Evolutionary conservation across 2,113 vertebrate species (phyloP), one percentile per base, ranked within the genome.

Genomic region (Himantopus leucocephalus): DNA sequence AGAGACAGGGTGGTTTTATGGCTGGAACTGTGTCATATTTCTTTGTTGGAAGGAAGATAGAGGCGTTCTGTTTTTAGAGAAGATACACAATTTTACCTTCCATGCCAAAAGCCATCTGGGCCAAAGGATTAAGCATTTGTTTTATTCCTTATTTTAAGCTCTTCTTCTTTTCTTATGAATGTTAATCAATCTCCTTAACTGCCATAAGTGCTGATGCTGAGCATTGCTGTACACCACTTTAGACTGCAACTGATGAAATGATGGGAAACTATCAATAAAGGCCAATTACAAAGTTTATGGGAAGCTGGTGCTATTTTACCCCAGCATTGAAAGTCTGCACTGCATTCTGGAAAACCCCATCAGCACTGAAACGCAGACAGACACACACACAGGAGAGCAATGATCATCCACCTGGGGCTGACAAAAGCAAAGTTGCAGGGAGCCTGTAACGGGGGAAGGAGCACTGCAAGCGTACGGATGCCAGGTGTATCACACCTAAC

Each of bases 61-160:
- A 1, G 6, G n/a, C 12, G 20, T 5, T 76, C 67, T 75, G 68
- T 5, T 87, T 78, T 32, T 41, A 62, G 62, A 56, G 70, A 29
- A 64, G 34, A 64, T 12, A 53, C 2, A 15, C 3, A 12, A 52
- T 86, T 73, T 89, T 30, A 45, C 64, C 68, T 62, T 17, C 58
- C 12, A 0, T 62, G 83, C 80, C 76, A 75, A 78, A 91, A 86
- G 4, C 30, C 73, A 73, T 22, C 73, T 14, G 48, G 66, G 76
- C 83, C 94, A 91, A 90, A 89, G 89, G 84, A 92, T 79, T 73
- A 72, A 87, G 35, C 41, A 5, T 67, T 90, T 71, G 27, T 24
- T 91, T 76, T n/a, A 77, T 81, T 91, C 60, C 83, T 89, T 72
- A 78, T 91, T 92, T 95, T 64, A 66, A 94, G 79, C 68, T 74